A percentile compares a stretch with the other conserved stretches of the same genome.
These are phyloP conservation scores for Meriones psammophilus DNA, from an alignment of 2,797 vertebrate species.

Conservation along the genomic window DNA sequence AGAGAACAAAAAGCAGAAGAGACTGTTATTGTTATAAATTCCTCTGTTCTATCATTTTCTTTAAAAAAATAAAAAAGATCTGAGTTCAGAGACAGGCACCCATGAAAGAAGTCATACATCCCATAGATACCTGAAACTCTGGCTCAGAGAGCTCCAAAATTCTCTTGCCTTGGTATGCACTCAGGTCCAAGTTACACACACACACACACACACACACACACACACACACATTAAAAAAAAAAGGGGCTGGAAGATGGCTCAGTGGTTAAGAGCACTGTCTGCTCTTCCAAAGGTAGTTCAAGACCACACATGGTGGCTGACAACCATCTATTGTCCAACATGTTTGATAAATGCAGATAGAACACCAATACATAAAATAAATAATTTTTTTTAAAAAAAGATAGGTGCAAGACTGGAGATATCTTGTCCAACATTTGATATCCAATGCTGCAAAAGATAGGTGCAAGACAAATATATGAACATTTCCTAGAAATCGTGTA, in stretches of 20 bases:
- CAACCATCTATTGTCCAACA: too few species aligned
- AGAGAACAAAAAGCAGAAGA: neutral
- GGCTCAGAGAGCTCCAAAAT: neutral
- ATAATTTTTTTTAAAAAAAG: too few species aligned
- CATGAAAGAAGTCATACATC: too few species aligned
- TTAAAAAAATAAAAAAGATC: neutral
- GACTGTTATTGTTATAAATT: neutral
- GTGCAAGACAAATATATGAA: neutral
- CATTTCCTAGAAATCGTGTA: neutral
- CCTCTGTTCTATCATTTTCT: constrained; percentile 34
- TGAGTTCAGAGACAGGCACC: neutral
- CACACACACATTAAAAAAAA: neutral
- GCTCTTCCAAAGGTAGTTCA: too few species aligned
- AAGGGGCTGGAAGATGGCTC: too few species aligned
- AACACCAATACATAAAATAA: too few species aligned
- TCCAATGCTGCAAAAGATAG: neutral
- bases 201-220: neutral
- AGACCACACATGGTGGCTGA: too few species aligned
- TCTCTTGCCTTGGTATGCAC: neutral
- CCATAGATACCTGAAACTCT: neutral
- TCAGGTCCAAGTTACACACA: neutral
- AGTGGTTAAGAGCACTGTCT: too few species aligned
- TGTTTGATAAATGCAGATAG: too few species aligned
- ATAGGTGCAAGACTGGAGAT: too few species aligned
- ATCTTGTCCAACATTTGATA: neutral